Conservation (phyloP, 1,140 invertebrate species). For the Penaeus indicus region DNA sequence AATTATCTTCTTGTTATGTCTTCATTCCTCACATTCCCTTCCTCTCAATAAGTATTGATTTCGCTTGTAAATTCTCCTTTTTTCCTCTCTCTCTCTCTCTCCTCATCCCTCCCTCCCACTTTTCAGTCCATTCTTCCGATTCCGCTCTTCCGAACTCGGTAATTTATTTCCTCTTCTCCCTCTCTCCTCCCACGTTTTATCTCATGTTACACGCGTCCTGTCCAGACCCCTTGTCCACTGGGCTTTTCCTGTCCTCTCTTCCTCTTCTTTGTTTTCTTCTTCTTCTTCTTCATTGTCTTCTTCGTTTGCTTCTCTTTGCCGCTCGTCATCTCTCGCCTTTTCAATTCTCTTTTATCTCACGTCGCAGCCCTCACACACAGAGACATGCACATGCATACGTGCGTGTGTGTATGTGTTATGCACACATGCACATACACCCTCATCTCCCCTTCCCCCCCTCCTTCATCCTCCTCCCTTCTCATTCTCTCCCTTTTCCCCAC, state of each 20-base stretch:
- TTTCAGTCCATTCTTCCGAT: not conserved
- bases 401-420: too few species aligned
- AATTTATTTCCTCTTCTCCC: not conserved
- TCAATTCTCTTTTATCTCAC: too few species aligned
- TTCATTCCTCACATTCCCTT: not conserved
- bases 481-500: not conserved
- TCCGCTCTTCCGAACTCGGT: not conserved
- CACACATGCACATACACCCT: not conserved
- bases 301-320: too few species aligned
- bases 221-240: not conserved
- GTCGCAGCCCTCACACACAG: too few species aligned
- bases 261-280: not conserved
- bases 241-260: not conserved
- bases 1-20: not conserved
- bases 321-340: too few species aligned
- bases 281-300: not conserved
- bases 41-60: not conserved
- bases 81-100: too few species aligned
- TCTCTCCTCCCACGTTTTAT: constrained; percentile 6
- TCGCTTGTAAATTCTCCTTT: too few species aligned
- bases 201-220: constrained; percentile 6
- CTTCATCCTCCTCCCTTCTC: too few species aligned
- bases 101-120: not conserved
- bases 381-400: too few species aligned
- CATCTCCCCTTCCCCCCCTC: not conserved